Base-by-base conservation (phyloP, 37 sponge, comb jelly and placozoan species). In the Haliclona indistincta region DNA sequence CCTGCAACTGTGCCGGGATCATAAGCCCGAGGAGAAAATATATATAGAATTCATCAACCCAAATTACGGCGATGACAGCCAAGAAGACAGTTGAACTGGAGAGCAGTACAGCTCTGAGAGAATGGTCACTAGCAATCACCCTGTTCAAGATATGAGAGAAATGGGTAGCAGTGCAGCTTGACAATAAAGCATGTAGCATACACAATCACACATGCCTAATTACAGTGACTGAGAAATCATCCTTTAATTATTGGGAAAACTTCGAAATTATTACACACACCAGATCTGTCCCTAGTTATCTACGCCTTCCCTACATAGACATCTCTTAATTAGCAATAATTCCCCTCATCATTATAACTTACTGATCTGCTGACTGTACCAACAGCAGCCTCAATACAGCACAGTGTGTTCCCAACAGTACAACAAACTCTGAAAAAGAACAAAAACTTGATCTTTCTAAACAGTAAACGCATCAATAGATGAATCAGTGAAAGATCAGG, bases 31-130 rank as follows among this genome's bases (percentile, higher is more conserved):
- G 33, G 22, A 93, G 91, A 4, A 96, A 28, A 87, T 74, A 70
- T 29, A 87, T 77, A 72, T 84, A 84, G 60, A 74, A 83, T 33
- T 89, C 87, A 32, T 79, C 85, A 29, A 84, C 76, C 95, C 95
- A 94, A 47, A 94, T 70, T 49, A 81, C 75, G 44, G 85, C 92
- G 38, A 85, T 81, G 0, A 94, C 68, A 0, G 87, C 84, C 45
- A 80, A 75, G 35, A 90, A 67, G 63, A 77, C 78, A 26, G 84
- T 82, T 67, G 47, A 90, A 67, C 74, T 84, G 53, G 91, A 87
- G 36, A 94, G 43, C n/a, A 94, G 80, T 53, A 94, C 37, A 1
- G 56, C 56, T 52, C 70, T 70, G 43, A 62, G 68, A 8, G 74
- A 37, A 51, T 75, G 54, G 3, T 43, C 10, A 29, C 10, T 22